Evolutionary conservation across 2,797 vertebrate species (phyloP).

Genomic region (Siniperca undulata): DNA sequence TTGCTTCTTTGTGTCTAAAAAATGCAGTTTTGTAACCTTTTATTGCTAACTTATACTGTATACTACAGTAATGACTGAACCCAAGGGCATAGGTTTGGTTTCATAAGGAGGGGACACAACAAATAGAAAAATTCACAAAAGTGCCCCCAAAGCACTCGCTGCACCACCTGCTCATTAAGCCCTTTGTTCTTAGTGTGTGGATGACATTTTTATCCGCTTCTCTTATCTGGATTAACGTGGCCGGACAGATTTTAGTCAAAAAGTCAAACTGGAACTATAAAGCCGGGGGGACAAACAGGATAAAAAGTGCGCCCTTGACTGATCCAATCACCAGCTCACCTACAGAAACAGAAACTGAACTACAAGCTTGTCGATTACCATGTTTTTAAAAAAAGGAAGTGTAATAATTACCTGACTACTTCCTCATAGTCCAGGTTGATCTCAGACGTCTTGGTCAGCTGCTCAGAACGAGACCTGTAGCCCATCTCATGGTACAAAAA

Average conservation of each 20-base stretch:
- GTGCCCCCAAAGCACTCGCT: no score
- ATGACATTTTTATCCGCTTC: background rate
- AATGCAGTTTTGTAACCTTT: no score
- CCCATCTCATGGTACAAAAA: constrained; percentile 98
- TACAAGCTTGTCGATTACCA: background rate
- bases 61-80: background rate
- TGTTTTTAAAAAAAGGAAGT: background rate
- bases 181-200: no score
- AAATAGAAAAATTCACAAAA: no score
- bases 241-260: background rate
- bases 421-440: constrained; percentile 91
- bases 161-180: no score
- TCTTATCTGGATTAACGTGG: background rate
- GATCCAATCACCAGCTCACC: background rate
- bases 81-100: background rate
- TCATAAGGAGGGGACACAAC: no score
- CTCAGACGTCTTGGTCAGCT: constrained; percentile 91
- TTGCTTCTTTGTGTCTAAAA: background rate
- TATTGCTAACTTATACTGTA: background rate
- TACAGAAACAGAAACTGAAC: background rate
- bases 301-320: background rate
- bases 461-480: constrained; percentile 95
- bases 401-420: constrained; percentile 87
- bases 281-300: background rate
- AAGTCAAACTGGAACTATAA: no score